Conservation (phyloP, 2,797 vertebrate genomes). For the Malurus leucopterus region DNA sequence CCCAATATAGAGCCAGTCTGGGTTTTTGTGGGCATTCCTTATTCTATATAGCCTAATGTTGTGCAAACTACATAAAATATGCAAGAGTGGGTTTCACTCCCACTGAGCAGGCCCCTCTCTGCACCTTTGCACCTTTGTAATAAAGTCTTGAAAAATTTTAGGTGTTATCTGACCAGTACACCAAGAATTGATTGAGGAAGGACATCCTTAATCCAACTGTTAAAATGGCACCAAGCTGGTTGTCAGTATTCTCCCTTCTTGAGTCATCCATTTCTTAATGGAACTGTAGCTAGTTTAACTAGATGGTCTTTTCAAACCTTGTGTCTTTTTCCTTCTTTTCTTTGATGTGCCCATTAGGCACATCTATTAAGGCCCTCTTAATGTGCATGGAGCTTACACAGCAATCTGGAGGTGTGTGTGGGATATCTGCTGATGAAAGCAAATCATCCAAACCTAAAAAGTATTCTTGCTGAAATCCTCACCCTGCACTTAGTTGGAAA, state of each 20-base stretch:
- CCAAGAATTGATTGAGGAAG: background rate
- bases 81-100: fast-evolving
- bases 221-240: background rate
- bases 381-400: background rate
- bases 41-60: background rate
- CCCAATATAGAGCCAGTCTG: background rate
- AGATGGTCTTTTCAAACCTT: background rate
- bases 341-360: background rate
- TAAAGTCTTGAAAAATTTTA: background rate
- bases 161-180: background rate
- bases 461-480: background rate
- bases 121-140: background rate
- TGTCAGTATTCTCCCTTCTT: background rate
- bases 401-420: background rate
- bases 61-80: background rate
- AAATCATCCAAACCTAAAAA: background rate
- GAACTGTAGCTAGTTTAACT: background rate
- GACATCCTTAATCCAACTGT: background rate
- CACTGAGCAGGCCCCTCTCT: background rate
- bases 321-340: background rate
- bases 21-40: background rate
- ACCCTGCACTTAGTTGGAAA: background rate
- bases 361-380: background rate
- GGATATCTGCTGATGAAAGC: background rate
- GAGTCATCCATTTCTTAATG: background rate